Base-by-base conservation (phyloP, 2,113 vertebrate genomes). In the Murina feae region DNA sequence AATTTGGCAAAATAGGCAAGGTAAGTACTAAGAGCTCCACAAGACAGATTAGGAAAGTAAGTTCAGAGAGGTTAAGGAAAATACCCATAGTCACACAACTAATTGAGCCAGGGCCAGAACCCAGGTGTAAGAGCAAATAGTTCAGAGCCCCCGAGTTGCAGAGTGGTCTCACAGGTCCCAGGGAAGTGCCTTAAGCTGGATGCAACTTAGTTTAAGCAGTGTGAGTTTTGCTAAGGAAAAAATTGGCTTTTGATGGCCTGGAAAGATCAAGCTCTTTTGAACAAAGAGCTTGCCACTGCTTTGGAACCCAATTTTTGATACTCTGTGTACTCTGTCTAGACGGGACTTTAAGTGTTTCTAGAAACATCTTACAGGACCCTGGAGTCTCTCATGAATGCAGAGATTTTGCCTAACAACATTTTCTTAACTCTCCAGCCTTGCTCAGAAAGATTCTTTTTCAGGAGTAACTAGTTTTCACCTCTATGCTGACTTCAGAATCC, bases 221-320 rank as follows among this genome's bases (percentile, higher is more conserved):
- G 1, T n/a, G 79, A 83, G 51, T 11, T 84, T 86, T 81, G n/a
- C 88, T 0, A 8, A 66, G 68, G n/a, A 96, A 47, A 53, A 94
- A 96, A 95, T 17, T 95, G 78, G 53, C 60, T 86, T 82, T 85
- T 85, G 82, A 71, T 69, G 49, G 53, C 49, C 68, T 32, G 28
- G 53, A 96, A 96, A 42, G 20, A 84, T 18, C 13, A 53, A 53
- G 28, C 18, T 80, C 81, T 84, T 83, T 17, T 80, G 25, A 74
- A 44, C 47, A 60, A 75, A 85, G 32, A 39, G 47, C 20, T 90
- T 20, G 11, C 66, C 83, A 37, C 35, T 88, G 35, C 20, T 3
- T 35, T 86, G n/a, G 68, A 94, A 78, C 30, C 72, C 74, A 80
- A 92, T 84, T 88, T 92, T 72, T 49, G 69, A 81, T 58, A 65